Evolutionary conservation across 2,113 vertebrate genomes (phyloP), one percentile per base, ranked within the genome.

Genomic region (Sebastes fasciatus): DNA sequence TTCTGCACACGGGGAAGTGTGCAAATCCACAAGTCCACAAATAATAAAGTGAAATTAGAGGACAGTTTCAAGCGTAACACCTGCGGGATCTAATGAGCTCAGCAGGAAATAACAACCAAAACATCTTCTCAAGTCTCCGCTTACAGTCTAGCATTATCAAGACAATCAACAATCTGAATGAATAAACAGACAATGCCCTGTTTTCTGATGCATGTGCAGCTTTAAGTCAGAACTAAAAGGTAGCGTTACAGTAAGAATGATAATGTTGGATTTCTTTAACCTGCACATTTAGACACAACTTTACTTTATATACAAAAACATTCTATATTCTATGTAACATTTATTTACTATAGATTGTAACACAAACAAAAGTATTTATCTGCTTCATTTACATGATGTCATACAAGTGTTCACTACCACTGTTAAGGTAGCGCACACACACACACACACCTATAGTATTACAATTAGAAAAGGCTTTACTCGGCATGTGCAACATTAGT

Each of bases 391-490:
- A 88, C 80, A 87, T 63, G 21, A 60, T 84, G 77, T 87, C 60
- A 77, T 71, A 90, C 80, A 79, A 72, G 74, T 71, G 74, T 72
- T 86, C 2, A 46, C 88, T 91, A 88, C 85, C 86, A 74, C 65
- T 72, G 8, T 48, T 64, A 19, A 12, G 83, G 85, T 83, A 90
- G 85, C 54, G 14, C 58, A 71, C 86, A 82, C 62, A 71, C 5
- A 34, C 57, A 71, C 86, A 82, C 62, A 71, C 5, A 84, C 67
- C 63, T 65, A 73, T 19, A 68, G 57, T 71, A 69, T 86, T 46
- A 86, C 79, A 62, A 70, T 46, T 71, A 71, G 78, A 82, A 73
- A 92, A 93, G 90, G 89, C 90, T 92, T 83, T 79, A 62, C 49
- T 79, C n/a, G 87, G 87, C 73, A 83, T 87, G 77, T 89, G 88